Base-by-base conservation (phyloP, 1,140 invertebrate genomes). In the Leptinotarsa undecemlineata region DNA sequence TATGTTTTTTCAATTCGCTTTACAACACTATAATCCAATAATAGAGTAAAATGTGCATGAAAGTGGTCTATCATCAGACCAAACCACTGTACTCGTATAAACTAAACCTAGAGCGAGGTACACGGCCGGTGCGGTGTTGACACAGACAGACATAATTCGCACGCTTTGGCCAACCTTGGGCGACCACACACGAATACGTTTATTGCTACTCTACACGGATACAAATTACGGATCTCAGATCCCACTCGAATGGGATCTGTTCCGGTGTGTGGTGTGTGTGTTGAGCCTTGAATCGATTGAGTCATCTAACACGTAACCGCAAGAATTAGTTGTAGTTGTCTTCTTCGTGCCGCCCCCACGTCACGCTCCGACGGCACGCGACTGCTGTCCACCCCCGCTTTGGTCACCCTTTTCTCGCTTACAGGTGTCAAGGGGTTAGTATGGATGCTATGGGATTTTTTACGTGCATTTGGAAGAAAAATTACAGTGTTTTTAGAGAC, bases 331-430 rank as follows among this genome's bases (percentile, higher is more conserved):
- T 21, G 21, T 14, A 42, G 64, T 21, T n/a, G 17, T 33, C 23
- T 19, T 23, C 64, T 19, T 67, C 17, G 19, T 23, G 64, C 26
- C 64, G 64, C 64, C 64, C 23, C 64, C 42, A 42, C 64, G 26
- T n/a, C 64, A 42, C 42, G 64, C 11, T 67, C 42, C 20, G 64
- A 42, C 23, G 64, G 64, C 64, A 67, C 64, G 64, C 64, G 64
- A 67, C 64, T 23, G 64, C 64, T 67, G 64, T 67, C 64, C 64
- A 42, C 20, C 63, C 63, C 63, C 63, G 63, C 63, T 64, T 21
- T 21, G 20, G 63, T 33, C 64, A 23, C 20, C 64, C 8, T 67
- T 19, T 15, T 57, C 51, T 57, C n/a, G 51, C 17, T 19, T 14
- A 67, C 26, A 67, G 64, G 26, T 67, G 64, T 42, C 15, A 15